These are phyloP conservation scores for Acanthis flammea DNA, from an alignment of 2,797 vertebrate species.

Conservation along the genomic window DNA sequence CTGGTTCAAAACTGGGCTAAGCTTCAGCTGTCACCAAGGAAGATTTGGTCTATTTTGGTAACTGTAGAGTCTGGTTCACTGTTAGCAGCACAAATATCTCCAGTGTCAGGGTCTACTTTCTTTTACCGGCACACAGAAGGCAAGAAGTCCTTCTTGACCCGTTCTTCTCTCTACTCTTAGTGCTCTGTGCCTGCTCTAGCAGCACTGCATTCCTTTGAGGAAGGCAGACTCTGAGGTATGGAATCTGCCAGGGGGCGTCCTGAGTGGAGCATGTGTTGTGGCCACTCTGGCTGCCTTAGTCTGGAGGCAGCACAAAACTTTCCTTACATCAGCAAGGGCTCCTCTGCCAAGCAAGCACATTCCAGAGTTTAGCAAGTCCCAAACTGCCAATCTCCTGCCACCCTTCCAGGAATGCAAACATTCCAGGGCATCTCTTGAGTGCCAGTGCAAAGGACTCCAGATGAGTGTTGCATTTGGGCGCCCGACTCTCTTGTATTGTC, in stretches of 20 bases:
- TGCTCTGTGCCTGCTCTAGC: not conserved
- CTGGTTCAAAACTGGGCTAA: not conserved
- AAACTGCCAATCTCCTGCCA: rapidly evolving
- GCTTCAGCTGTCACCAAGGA: not conserved
- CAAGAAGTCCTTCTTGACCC: not conserved
- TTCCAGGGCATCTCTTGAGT: not conserved
- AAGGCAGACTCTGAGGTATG: not conserved
- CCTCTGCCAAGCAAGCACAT: rapidly evolving
- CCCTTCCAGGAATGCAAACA: not conserved
- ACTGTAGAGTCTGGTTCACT: not conserved
- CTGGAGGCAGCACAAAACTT: not conserved
- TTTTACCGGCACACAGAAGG: not conserved
- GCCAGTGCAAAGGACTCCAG: not conserved
- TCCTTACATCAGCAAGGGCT: not conserved
- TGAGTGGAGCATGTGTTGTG: not conserved
- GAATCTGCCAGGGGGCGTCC: not conserved
- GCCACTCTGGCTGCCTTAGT: not conserved
- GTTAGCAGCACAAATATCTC: not conserved
- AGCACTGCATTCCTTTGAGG: not conserved
- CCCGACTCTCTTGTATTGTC: rapidly evolving
- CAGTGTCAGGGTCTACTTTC: not conserved
- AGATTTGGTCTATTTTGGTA: not conserved
- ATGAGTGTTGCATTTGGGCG: too few relatives aligned
- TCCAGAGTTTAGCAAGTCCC: not conserved
- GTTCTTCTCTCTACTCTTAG: rapidly evolving